A percentile compares a stretch with the other conserved stretches of the same genome.
Conservation (phyloP, 2,113 vertebrate species). For the Nothobranchius kuhntae region DNA sequence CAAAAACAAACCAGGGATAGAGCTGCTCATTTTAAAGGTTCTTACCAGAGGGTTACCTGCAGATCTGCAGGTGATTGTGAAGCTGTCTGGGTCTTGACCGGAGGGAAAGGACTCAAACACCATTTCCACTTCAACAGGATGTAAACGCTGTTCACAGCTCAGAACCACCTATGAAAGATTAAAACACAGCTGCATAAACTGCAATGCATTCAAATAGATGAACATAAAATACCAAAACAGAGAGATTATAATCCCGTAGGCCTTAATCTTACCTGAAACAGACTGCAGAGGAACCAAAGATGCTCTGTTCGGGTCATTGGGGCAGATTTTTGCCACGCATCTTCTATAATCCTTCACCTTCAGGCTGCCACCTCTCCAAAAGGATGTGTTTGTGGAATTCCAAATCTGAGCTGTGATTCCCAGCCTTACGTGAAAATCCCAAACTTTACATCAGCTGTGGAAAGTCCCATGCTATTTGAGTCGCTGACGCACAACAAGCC, state of each 20-base stretch:
- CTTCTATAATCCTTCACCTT: constrained; percentile 1
- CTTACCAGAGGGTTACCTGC: constrained; percentile 74
- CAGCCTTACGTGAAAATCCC: constrained; percentile 5
- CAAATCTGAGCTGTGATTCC: not conserved
- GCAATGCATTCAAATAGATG: not conserved
- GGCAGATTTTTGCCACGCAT: constrained; percentile 28
- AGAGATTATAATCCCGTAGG: not conserved
- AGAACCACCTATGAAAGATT: constrained; percentile 65
- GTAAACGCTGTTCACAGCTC: constrained; percentile 62
- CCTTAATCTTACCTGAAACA: constrained; percentile 60
- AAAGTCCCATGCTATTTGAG: constrained; percentile 62
- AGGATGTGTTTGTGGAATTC: constrained; percentile 3
- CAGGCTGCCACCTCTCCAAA: constrained; percentile 12
- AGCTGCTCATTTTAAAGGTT: not conserved
- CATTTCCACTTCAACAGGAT: constrained; percentile 63
- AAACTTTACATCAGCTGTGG: constrained; percentile 37
- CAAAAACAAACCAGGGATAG: not conserved
- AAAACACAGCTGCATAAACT: not conserved
- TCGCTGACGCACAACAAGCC: constrained; percentile 27
- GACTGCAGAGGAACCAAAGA: constrained; percentile 58
- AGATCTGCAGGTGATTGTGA: constrained; percentile 67
- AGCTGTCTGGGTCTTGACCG: constrained; percentile 72
- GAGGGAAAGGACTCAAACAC: constrained; percentile 76
- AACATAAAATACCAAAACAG: not conserved
- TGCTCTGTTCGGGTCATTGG: constrained; percentile 51